Evolutionary conservation across 2,888 invertebrate genomes (phyloP).

Genomic region (Trichopria drosophilae): DNA sequence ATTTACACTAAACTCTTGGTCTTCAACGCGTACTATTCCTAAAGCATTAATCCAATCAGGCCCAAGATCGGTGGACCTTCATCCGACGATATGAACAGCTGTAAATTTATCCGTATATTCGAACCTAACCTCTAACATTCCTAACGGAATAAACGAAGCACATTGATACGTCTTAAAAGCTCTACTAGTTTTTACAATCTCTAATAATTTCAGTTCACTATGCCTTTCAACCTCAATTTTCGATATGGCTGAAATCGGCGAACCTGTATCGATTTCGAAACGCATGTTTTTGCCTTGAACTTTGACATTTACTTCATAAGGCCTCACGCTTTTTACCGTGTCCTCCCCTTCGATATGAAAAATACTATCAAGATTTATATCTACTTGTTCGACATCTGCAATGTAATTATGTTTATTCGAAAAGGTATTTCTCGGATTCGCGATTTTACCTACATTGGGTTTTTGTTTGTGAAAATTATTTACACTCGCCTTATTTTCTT

Average conservation of each 20-base stretch:
- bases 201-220: background rate
- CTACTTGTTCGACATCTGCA: too few relatives aligned
- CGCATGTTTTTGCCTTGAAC: background rate
- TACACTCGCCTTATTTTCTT: background rate
- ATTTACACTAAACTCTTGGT: background rate
- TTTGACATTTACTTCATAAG: background rate
- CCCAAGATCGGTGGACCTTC: background rate
- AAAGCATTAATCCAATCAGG: conserved; percentile 24
- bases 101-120: background rate
- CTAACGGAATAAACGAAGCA: background rate
- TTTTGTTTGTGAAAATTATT: background rate
- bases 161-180: background rate
- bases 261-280: background rate
- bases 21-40: conserved; percentile 1
- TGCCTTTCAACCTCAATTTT: too few relatives aligned
- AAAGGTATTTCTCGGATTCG: too few relatives aligned
- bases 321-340: conserved; percentile 21
- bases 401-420: too few relatives aligned
- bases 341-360: too few relatives aligned
- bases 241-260: conserved; percentile 1
- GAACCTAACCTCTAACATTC: background rate
- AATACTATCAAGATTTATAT: too few relatives aligned
- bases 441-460: too few relatives aligned
- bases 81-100: background rate
- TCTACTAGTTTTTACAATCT: background rate